phyloP scores from a whole-genome alignment of 2,113 vertebrate species.

The Seriola dumerili region DNA sequence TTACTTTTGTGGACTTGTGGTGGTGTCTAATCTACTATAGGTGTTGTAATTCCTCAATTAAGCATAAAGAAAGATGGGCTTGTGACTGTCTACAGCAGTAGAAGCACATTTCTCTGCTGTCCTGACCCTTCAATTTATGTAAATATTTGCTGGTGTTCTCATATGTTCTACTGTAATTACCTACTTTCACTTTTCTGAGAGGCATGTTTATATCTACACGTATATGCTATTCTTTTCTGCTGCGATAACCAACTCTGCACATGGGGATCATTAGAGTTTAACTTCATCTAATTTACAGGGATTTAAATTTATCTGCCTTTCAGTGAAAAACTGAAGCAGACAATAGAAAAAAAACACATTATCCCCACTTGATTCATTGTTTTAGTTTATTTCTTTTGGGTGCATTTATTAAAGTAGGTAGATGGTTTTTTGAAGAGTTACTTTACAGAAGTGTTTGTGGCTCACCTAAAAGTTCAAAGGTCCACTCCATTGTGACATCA shows the following conservation, averaged over 20 bases:
- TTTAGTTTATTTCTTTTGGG: slow-evolving; percentile 3
- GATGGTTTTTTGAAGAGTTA: neutral
- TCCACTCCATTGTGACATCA: too few relatives aligned
- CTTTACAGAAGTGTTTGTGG: too few relatives aligned
- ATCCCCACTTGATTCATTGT: neutral
- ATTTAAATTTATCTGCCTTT: neutral
- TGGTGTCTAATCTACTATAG: slow-evolving; percentile 2
- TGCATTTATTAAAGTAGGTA: neutral
- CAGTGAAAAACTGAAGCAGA: neutral
- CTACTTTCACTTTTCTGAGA: neutral
- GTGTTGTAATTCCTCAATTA: too few relatives aligned
- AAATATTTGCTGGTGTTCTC: neutral
- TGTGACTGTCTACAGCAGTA: neutral
- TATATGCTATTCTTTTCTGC: neutral
- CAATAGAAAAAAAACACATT: slow-evolving; percentile 15
- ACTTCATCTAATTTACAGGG: slow-evolving; percentile 7
- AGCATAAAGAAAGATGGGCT: too few relatives aligned
- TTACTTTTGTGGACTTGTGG: slow-evolving; percentile 4
- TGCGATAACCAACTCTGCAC: slow-evolving; percentile 15
- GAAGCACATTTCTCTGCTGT: neutral
- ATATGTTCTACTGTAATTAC: neutral
- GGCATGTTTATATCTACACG: too few relatives aligned
- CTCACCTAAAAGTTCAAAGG: too few relatives aligned
- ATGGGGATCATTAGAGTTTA: neutral
- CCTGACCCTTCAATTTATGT: neutral